These are phyloP conservation scores for Notospermus geniculatus DNA, from an alignment of 1,140 invertebrate species.

Conservation along the genomic window DNA sequence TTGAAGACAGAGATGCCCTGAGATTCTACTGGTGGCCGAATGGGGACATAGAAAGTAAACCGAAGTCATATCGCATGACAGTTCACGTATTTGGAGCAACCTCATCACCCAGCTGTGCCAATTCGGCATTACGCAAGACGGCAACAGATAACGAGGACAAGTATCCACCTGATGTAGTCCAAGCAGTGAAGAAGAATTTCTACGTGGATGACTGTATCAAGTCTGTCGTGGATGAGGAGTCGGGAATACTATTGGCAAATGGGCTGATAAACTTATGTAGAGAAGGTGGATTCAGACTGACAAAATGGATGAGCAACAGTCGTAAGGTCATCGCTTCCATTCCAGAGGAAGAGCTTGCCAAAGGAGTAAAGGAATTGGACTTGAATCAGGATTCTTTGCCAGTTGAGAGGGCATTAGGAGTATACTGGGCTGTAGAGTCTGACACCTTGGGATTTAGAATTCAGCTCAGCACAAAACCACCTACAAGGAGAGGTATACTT, in stretches of 20 bases:
- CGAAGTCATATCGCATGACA: conserved; percentile 18
- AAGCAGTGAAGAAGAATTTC: conserved; percentile 17
- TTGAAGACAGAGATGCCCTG: conserved; percentile 18
- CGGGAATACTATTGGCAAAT: conserved; percentile 13
- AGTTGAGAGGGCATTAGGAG: conserved; percentile 12
- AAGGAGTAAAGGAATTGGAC: not conserved
- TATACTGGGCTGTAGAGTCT: not conserved
- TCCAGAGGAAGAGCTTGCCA: conserved; percentile 11
- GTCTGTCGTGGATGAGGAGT: conserved; percentile 1
- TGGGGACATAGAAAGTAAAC: conserved; percentile 2
- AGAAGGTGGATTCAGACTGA: conserved; percentile 16
- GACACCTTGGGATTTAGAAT: conserved; percentile 12
- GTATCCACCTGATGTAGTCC: not conserved
- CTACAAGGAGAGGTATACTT: conserved; percentile 14
- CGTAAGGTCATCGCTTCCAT: conserved; percentile 11
- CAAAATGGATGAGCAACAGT: conserved; percentile 17
- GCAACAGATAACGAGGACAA: conserved; percentile 13
- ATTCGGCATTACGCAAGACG: conserved; percentile 14
- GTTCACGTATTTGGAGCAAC: conserved; percentile 21
- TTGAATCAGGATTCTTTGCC: not conserved
- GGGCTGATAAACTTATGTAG: conserved; percentile 5
- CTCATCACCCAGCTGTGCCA: conserved; percentile 23
- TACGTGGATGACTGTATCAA: conserved; percentile 26
- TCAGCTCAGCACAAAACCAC: conserved; percentile 4
- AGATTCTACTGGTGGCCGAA: conserved; percentile 23